Conservation (phyloP, 2,888 invertebrate species). For the Hyposoter dolosus region DNA sequence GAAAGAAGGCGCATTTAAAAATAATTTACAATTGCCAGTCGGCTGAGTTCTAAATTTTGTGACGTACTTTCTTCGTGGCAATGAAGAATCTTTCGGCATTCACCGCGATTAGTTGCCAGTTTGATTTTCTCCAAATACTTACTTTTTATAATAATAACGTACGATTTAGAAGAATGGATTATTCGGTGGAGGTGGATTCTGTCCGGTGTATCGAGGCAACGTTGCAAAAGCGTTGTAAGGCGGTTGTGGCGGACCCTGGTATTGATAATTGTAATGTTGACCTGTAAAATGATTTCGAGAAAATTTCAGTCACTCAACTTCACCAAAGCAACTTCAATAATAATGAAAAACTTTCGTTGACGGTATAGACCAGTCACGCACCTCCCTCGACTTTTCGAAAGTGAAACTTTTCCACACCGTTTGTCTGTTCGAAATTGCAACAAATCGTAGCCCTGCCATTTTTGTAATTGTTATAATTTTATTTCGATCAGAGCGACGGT, state of each 20-base stretch:
- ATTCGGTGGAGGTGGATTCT: slow-evolving; percentile 72
- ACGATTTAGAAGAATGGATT: slow-evolving; percentile 61
- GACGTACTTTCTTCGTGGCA: slow-evolving; percentile 44
- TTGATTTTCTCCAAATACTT: slow-evolving; percentile 8
- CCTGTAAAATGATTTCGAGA: slow-evolving; percentile 36
- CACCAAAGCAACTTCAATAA: neutral
- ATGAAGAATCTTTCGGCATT: slow-evolving; percentile 23
- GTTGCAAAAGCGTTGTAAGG: slow-evolving; percentile 79
- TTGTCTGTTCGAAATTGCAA: neutral
- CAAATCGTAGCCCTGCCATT: neutral
- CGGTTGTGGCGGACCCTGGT: slow-evolving; percentile 73
- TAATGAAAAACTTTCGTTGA: neutral
- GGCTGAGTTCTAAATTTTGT: slow-evolving; percentile 22
- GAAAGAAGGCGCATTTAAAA: slow-evolving; percentile 7
- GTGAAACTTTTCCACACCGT: neutral
- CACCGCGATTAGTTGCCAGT: slow-evolving; percentile 2
- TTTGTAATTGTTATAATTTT: neutral
- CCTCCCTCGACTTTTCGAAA: neutral
- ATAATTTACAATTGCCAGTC: slow-evolving; percentile 7
- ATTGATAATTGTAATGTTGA: slow-evolving; percentile 75
- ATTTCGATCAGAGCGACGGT: neutral
- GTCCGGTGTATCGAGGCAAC: slow-evolving; percentile 78
- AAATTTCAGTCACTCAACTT: slow-evolving; percentile 1
- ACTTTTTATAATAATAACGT: neutral
- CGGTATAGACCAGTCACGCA: neutral